Evolutionary conservation across 2,113 vertebrate genomes (phyloP).

Genomic region (Dicrurus megarhynchus): DNA sequence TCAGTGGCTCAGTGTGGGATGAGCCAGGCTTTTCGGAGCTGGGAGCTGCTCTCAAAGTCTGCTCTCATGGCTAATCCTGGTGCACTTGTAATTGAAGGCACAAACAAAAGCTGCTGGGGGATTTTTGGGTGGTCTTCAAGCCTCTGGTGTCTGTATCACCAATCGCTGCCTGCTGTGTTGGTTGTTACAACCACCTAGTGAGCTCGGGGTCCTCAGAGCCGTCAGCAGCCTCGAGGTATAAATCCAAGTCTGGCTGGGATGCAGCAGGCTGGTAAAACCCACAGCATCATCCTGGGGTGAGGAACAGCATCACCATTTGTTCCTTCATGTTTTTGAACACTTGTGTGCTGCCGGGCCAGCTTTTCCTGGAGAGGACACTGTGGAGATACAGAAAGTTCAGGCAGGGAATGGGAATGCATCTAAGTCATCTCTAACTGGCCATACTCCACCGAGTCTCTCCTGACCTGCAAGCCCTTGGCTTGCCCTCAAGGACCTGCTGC

Average conservation of each 20-base stretch:
- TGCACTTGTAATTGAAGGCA: fast-evolving
- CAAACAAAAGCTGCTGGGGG: neutral
- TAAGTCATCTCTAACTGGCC: neutral
- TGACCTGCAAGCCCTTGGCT: conserved; percentile 3
- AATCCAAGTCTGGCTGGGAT: neutral
- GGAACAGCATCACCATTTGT: neutral
- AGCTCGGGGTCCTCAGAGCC: neutral
- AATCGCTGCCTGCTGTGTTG: neutral
- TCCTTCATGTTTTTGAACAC: neutral
- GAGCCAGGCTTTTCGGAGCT: neutral
- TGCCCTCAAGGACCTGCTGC: neutral
- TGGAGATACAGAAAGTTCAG: neutral
- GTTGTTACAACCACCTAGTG: fast-evolving
- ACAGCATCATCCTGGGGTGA: neutral
- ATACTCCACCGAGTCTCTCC: neutral
- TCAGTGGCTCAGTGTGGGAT: neutral
- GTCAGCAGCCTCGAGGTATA: neutral
- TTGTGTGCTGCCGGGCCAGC: fast-evolving
- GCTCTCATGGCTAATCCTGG: neutral
- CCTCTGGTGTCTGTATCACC: neutral
- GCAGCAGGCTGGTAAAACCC: neutral
- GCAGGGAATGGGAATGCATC: neutral
- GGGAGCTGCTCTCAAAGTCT: neutral
- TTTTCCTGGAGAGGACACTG: neutral
- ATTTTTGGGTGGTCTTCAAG: neutral